Percentiles rank a stretch among this genome's conserved stretches.
Evolutionary conservation across 2,113 vertebrate species (phyloP).

Genomic region (Carassius gibelio): DNA sequence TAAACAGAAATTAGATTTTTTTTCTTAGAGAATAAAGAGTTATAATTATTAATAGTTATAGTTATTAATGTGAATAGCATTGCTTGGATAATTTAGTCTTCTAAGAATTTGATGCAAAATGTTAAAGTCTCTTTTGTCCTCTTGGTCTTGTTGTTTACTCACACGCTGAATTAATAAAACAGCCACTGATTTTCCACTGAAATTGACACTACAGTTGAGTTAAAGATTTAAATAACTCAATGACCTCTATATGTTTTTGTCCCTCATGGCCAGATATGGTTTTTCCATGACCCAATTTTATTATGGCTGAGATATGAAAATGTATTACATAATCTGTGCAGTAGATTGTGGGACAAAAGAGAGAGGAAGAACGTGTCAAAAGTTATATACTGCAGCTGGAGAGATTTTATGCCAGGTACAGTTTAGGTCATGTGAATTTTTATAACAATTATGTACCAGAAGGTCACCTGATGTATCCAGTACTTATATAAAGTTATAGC

Average conservation of each 20-base stretch:
- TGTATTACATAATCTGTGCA: background rate
- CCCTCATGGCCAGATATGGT: background rate
- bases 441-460: background rate
- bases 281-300: background rate
- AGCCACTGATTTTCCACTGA: background rate
- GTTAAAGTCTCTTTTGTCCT: background rate
- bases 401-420: background rate
- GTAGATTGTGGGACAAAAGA: background rate
- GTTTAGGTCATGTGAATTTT: conserved; percentile 26
- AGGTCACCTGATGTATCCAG: background rate
- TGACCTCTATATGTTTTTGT: conserved; percentile 1
- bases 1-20: too few relatives aligned
- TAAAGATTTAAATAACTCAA: background rate
- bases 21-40: too few relatives aligned
- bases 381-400: background rate
- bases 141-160: background rate
- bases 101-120: too few relatives aligned
- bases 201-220: background rate
- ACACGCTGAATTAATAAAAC: too few relatives aligned
- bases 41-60: too few relatives aligned
- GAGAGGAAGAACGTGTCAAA: background rate
- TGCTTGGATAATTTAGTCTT: too few relatives aligned
- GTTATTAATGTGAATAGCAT: too few relatives aligned
- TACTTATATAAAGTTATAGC: background rate
- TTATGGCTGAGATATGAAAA: background rate